These are phyloP conservation scores for Goniozus legneri DNA, from an alignment of 1,140 invertebrate species.

Conservation along the genomic window DNA sequence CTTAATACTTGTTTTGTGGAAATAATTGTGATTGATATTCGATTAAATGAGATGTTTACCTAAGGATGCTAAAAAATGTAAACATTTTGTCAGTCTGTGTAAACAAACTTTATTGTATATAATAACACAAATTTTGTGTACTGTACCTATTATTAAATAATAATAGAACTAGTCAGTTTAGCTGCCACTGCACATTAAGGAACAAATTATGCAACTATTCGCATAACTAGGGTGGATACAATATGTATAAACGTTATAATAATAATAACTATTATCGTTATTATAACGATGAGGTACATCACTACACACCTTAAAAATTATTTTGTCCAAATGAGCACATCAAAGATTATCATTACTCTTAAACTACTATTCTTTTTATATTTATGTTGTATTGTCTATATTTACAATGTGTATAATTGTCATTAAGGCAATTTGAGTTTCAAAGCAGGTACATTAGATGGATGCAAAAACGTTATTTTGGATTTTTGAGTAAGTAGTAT, in stretches of 20 bases:
- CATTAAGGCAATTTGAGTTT: slow-evolving; percentile 52
- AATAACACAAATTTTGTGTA: slow-evolving; percentile 41
- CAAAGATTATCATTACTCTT: slow-evolving; percentile 18
- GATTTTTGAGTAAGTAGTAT: slow-evolving; percentile 21
- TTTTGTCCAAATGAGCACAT: slow-evolving; percentile 35
- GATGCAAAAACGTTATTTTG: slow-evolving; percentile 25
- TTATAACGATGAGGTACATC: slow-evolving; percentile 28
- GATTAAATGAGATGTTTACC: too few species aligned
- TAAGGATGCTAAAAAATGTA: background rate
- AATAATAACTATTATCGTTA: too few species aligned
- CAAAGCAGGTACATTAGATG: slow-evolving; percentile 46
- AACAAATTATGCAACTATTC: slow-evolving; percentile 30
- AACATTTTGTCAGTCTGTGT: slow-evolving; percentile 9
- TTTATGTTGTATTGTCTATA: slow-evolving; percentile 45
- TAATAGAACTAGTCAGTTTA: slow-evolving; percentile 42
- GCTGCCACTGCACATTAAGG: slow-evolving; percentile 33
- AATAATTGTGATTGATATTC: too few species aligned
- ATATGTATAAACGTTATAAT: slow-evolving; percentile 34
- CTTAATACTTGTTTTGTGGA: too few species aligned
- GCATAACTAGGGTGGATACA: slow-evolving; percentile 38
- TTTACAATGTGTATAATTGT: slow-evolving; percentile 46
- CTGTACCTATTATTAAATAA: slow-evolving; percentile 32
- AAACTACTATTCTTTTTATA: slow-evolving; percentile 16
- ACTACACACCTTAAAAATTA: slow-evolving; percentile 34
- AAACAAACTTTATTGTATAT: slow-evolving; percentile 36